Percentiles rank a stretch among this genome's conserved stretches.
These are phyloP conservation scores for Dasypus novemcinctus DNA, from an alignment of 2,113 vertebrate genomes.

Conservation along the genomic window DNA sequence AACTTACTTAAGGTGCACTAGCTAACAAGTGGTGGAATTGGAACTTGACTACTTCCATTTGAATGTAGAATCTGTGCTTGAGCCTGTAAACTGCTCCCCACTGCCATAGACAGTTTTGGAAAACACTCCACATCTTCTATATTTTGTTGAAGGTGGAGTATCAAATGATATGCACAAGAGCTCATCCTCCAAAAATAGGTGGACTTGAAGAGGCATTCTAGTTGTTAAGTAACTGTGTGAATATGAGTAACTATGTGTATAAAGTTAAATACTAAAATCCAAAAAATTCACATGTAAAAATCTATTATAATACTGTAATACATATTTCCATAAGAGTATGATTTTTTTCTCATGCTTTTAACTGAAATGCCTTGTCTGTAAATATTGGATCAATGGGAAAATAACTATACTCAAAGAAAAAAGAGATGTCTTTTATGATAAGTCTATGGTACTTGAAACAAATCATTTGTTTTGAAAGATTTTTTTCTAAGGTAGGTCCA, in stretches of 20 bases:
- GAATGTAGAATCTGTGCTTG: not conserved
- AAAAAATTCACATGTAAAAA: not conserved
- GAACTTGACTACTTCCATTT: not conserved
- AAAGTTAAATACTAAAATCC: not conserved
- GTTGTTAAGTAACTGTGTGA: not conserved
- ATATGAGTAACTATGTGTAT: fast-evolving
- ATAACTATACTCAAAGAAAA: conserved; percentile 20
- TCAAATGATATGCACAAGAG: not conserved
- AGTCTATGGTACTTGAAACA: not conserved
- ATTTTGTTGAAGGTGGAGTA: not conserved
- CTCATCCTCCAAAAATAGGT: not conserved
- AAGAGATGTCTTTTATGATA: not conserved
- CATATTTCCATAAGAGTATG: not conserved
- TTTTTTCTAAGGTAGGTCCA: conserved; percentile 37
- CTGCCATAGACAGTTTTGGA: not conserved
- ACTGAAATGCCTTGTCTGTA: not conserved
- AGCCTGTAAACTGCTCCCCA: not conserved
- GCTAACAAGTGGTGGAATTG: not conserved
- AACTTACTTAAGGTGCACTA: not conserved
- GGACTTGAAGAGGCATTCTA: not conserved
- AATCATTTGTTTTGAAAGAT: conserved; percentile 50
- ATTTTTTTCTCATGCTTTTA: not conserved
- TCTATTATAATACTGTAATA: not conserved
- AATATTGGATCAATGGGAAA: conserved; percentile 12
- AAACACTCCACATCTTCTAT: not conserved